phyloP scores from a whole-genome alignment of 2,888 invertebrate species.

The Sympetrum striolatum region DNA sequence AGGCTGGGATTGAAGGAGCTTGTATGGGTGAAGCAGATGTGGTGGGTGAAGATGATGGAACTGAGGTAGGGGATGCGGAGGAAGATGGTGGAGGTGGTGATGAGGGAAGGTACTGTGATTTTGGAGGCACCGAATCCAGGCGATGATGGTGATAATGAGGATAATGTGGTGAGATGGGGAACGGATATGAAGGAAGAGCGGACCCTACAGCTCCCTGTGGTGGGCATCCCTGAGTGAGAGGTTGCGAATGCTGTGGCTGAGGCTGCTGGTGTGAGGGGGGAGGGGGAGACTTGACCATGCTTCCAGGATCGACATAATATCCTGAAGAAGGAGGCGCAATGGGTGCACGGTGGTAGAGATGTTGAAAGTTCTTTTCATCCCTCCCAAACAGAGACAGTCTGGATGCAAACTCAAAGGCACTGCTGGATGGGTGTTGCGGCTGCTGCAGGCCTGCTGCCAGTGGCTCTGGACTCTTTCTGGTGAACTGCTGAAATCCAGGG shows the following conservation, averaged over 20 bases:
- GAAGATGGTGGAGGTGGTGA: not conserved
- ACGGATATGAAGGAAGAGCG: not conserved
- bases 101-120: constrained; percentile 7
- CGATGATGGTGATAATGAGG: not conserved
- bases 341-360: not conserved
- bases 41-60: not conserved
- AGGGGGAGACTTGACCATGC: constrained; percentile 9
- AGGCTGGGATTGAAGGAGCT: constrained; percentile 4
- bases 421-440: constrained; percentile 4
- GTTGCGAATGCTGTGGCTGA: not conserved
- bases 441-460: constrained; percentile 20
- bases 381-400: not conserved
- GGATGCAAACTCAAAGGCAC: constrained; percentile 32
- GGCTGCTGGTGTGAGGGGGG: not conserved
- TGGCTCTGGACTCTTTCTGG: constrained; percentile 6
- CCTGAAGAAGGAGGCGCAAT: not conserved
- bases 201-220: not conserved
- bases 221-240: not conserved
- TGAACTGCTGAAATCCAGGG: constrained; percentile 30
- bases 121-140: not conserved
- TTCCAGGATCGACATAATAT: not conserved
- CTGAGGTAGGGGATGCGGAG: not conserved
- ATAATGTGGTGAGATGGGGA: constrained; percentile 32
- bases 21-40: not conserved
- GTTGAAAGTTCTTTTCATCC: constrained; percentile 9